These are phyloP conservation scores for Tapirus indicus DNA, from an alignment of 2,797 vertebrate species.

Conservation along the genomic window DNA sequence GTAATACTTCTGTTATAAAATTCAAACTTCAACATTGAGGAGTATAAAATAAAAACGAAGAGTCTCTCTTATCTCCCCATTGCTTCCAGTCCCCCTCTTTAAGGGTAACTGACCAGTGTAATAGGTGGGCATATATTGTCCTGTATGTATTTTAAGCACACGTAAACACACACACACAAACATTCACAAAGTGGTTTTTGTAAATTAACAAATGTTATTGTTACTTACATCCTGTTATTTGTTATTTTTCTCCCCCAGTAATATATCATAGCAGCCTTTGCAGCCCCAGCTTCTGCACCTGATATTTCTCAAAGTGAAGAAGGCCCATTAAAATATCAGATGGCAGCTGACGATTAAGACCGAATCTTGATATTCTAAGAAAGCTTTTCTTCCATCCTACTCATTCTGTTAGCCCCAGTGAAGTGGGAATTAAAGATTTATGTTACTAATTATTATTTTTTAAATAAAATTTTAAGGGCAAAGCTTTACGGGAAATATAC, in stretches of 20 bases:
- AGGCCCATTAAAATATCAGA: background rate
- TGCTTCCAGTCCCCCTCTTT: background rate
- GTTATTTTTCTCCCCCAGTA: background rate
- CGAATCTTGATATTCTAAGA: slow-evolving; percentile 1
- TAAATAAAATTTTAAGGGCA: slow-evolving; percentile 80
- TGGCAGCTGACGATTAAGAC: background rate
- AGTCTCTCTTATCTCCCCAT: background rate
- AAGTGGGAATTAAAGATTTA: slow-evolving; percentile 81
- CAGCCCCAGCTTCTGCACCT: background rate
- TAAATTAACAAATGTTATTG: slow-evolving; percentile 1
- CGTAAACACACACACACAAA: background rate
- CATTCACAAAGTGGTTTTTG: background rate
- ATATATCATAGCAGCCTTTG: background rate
- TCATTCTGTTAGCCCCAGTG: slow-evolving; percentile 54
- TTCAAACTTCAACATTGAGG: background rate
- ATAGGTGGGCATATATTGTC: background rate
- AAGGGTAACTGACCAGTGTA: background rate
- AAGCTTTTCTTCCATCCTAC: background rate
- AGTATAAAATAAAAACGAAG: background rate
- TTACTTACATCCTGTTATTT: background rate
- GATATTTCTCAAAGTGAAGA: slow-evolving; percentile 16
- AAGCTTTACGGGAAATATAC: slow-evolving; percentile 69
- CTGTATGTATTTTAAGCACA: background rate
- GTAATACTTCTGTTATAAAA: background rate
- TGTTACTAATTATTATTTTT: slow-evolving; percentile 81